Evolutionary conservation across 2,888 invertebrate species (phyloP).

Genomic region (Teleogryllus oceanicus): DNA sequence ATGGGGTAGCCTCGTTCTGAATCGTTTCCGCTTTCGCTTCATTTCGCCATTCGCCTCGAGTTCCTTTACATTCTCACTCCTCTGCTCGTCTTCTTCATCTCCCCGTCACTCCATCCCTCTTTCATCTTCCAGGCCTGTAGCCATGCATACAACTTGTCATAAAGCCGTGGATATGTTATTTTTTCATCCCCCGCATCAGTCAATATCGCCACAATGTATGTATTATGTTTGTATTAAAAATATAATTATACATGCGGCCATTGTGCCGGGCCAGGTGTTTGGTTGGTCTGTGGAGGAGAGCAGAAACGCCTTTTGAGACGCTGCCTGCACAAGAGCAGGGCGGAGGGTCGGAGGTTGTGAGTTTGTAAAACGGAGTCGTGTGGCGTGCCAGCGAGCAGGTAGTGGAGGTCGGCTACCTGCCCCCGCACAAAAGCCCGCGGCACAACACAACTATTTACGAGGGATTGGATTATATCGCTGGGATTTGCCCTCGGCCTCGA

Average conservation of each 20-base stretch:
- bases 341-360: background rate
- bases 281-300: background rate
- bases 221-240: slow-evolving; percentile 18
- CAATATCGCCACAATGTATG: slow-evolving; percentile 10
- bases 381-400: background rate
- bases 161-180: background rate
- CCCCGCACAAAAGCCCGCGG: background rate
- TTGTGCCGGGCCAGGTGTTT: slow-evolving; percentile 5
- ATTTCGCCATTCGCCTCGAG: slow-evolving; percentile 3
- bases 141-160: slow-evolving; percentile 7
- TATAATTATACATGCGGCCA: slow-evolving; percentile 2
- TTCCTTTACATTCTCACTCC: too few species aligned
- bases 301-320: background rate
- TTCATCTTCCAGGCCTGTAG: background rate
- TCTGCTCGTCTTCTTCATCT: background rate
- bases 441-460: background rate
- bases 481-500: background rate
- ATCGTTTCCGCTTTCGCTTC: background rate
- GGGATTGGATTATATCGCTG: slow-evolving; percentile 1
- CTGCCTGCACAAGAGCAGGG: background rate
- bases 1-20: background rate
- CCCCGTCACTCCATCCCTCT: background rate
- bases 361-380: slow-evolving; percentile 3
- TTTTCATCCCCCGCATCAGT: slow-evolving; percentile 18
- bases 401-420: background rate